A percentile compares a stretch with the other conserved stretches of the same genome.
Evolutionary conservation across 2,113 vertebrate species (phyloP).

Genomic region (Prionailurus viverrinus): DNA sequence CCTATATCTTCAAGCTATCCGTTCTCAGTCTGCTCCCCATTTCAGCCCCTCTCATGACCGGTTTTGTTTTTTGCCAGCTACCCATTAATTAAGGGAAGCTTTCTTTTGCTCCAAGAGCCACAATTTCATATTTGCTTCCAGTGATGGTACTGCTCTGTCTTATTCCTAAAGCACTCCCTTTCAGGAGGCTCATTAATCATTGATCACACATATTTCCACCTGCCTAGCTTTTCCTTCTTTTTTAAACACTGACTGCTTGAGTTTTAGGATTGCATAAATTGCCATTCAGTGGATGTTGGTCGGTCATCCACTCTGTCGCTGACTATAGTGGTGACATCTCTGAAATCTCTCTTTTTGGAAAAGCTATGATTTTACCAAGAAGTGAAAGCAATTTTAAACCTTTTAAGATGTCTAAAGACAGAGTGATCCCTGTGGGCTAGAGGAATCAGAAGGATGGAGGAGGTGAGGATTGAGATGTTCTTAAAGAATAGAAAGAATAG

Average conservation of each 20-base stretch:
- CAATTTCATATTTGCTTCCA: not conserved
- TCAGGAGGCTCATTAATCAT: not conserved
- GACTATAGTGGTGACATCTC: not conserved
- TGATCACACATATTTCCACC: not conserved
- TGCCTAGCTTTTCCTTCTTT: not conserved
- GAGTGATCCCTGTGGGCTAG: not conserved
- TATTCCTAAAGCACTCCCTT: not conserved
- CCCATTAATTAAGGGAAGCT: slow-evolving; percentile 6
- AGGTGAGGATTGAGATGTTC: not conserved
- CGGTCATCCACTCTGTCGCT: not conserved
- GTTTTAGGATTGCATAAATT: not conserved
- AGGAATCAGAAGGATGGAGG: not conserved
- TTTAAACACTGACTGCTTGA: not conserved
- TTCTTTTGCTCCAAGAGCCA: not conserved
- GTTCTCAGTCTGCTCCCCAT: not conserved
- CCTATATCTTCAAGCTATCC: not conserved
- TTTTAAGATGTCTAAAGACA: not conserved
- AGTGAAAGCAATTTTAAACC: not conserved
- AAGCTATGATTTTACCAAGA: not conserved
- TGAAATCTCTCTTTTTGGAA: slow-evolving; percentile 10
- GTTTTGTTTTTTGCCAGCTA: not conserved
- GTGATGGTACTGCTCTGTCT: not conserved
- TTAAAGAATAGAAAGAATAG: not conserved
- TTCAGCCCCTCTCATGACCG: not conserved
- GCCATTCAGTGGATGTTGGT: not conserved